phyloP scores from a whole-genome alignment of 2,113 vertebrate genomes.

The Smithornis capensis region DNA sequence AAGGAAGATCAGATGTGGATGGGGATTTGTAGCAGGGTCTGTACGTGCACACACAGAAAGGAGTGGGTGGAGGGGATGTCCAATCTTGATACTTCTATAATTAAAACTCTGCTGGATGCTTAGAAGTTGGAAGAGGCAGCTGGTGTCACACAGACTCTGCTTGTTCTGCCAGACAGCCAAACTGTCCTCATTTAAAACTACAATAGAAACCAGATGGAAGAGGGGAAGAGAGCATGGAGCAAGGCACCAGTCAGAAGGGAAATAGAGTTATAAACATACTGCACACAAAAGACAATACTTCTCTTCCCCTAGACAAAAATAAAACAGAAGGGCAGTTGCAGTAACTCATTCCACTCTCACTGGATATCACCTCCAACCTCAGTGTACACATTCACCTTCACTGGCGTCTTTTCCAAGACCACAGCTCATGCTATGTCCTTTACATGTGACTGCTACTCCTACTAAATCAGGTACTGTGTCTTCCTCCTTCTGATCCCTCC shows the following conservation, averaged over 20 bases:
- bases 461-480: accelerated
- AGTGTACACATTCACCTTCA: background rate
- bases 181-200: constrained; percentile 62
- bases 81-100: constrained; percentile 30
- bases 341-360: constrained; percentile 13
- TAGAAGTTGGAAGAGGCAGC: constrained; percentile 59
- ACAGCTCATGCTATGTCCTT: background rate
- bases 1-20: background rate
- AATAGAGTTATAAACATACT: constrained; percentile 58
- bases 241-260: constrained; percentile 49
- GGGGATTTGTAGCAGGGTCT: background rate
- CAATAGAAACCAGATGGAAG: constrained; percentile 74
- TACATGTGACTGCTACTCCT: accelerated
- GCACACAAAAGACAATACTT: constrained; percentile 56
- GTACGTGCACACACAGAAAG: background rate
- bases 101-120: constrained; percentile 51
- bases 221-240: background rate
- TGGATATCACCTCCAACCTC: background rate
- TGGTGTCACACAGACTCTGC: constrained; percentile 52
- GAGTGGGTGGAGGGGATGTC: background rate
- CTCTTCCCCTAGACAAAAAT: constrained; percentile 56
- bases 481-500: background rate
- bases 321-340: background rate
- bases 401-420: background rate
- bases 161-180: constrained; percentile 61